These are phyloP conservation scores for Ypsolopha scabrella DNA, from an alignment of 2,888 invertebrate species.

Conservation along the genomic window DNA sequence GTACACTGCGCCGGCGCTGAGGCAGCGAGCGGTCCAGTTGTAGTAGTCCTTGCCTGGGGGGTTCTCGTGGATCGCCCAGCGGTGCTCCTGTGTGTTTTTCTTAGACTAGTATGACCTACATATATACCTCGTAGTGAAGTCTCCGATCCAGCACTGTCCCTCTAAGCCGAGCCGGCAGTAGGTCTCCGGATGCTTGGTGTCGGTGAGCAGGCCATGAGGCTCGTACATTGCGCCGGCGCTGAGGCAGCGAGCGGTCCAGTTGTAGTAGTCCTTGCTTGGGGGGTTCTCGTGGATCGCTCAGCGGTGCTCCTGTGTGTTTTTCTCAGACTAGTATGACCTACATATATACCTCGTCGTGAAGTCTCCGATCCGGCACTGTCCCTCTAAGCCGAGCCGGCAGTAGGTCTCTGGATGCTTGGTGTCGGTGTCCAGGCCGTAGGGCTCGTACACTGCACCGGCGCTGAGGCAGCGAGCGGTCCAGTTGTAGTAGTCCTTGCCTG, in stretches of 20 bases:
- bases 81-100: too few relatives aligned
- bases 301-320: constrained; percentile 78
- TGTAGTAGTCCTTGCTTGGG: constrained; percentile 89
- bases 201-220: constrained; percentile 78
- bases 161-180: constrained; percentile 70
- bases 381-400: constrained; percentile 69
- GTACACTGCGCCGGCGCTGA: too few relatives aligned
- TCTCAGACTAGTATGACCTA: not conserved
- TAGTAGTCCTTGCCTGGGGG: too few relatives aligned
- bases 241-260: constrained; percentile 88
- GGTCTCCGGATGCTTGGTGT: constrained; percentile 67
- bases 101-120: too few relatives aligned
- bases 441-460: constrained; percentile 80
- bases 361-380: constrained; percentile 82
- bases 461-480: constrained; percentile 89
- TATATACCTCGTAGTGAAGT: constrained; percentile 72
- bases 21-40: too few relatives aligned
- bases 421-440: constrained; percentile 77
- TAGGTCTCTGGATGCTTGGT: constrained; percentile 67
- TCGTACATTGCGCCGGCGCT: constrained; percentile 81
- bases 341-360: constrained; percentile 68
- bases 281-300: constrained; percentile 87
- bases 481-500: constrained; percentile 90
- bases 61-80: too few relatives aligned
- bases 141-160: constrained; percentile 80